Evolutionary conservation across 2,797 vertebrate genomes (phyloP), one percentile per base, ranked within the genome.

Genomic region (Discoglossus pictus): DNA sequence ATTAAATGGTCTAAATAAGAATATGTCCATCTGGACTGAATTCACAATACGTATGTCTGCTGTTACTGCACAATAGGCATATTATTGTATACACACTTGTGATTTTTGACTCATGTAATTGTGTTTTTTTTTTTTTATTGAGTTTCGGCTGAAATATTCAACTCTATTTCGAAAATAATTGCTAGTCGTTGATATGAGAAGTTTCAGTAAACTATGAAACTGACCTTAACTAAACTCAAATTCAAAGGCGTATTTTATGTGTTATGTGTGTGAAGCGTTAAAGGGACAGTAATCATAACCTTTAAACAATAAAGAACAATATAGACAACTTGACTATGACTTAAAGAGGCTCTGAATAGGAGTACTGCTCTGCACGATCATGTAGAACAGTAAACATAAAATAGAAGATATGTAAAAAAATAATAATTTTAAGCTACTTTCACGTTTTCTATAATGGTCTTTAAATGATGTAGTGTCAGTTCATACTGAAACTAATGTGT

Each of bases 11-110:
- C 60, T 70, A 56, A 48, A 58, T 47, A 51, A 62, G 48, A 70
- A 70, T 70, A 48, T 70, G 68, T 70, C 68, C 68, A 70, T 59
- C 68, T 70, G 68, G 60, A 63, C 35, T 42, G 43, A 39, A 34
- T 55, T 38, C 16, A 70, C 68, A 63, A 70, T 70, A 42, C 52
- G 47, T 63, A 63, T 34, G 63, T 70, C 42, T 63, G 60, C 43
- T 24, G 52, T n/a, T 56, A 48, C 56, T 42, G 44, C 52, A 43
- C 60, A 56, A 51, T 52, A 48, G 52, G 58, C 13, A 70, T 63
- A 63, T 63, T 56, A 27, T 56, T 58, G 68, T 43, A 43, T 17
- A 36, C 35, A n/a, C 52, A 24, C 31, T 48, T 62, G n/a, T 35
- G 60, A 50, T 46, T 62, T 56, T 55, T 62, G 68, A 34, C 68